Evolutionary conservation across 2,797 vertebrate species (phyloP), one percentile per base, ranked within the genome.

Genomic region (Luscinia luscinia): DNA sequence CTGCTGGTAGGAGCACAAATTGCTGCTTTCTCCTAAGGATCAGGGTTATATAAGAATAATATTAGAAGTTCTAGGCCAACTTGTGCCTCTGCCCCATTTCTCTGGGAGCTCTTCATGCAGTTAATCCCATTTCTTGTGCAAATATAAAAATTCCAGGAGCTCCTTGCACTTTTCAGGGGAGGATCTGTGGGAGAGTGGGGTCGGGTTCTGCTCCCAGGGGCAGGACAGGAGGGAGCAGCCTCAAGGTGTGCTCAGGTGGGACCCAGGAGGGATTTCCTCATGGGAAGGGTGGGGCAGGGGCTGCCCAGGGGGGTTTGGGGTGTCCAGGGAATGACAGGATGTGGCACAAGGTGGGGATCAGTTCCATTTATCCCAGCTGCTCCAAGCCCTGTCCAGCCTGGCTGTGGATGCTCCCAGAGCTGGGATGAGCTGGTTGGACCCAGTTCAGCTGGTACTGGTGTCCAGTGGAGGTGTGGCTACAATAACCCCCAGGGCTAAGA

Each of bases 1-100:
- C 95, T 99, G 66, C 98, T 98, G 99, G 99, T 99, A 96, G 45
- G 97, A 87, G 22, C 18, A 3, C 17, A 54, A 4, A 15, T 15
- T 36, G 32, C 0, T 55, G 54, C 36, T 75, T 26, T 9, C 22
- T 79, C 55, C 14, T 51, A 20, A 59, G 32, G 20, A 48, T 15
- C 11, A 9, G 49, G 27, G 24, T 83, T 87, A 41, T 12, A 0
- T 52, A 22, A 55, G 32, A 55, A n/a, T 12, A 24, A 26, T 14
- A 20, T 9, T 48, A n/a, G 2, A 16, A 81, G 1, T 30, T 24
- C 15, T 8, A 23, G 64, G 20, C 38, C 66, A 45, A 12, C 13
- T 70, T 58, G n/a, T 75, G 43, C 32, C 49, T 64, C 57, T 78
- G 61, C 24, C 64, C 63, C 9, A 0, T 68, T 88, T 70, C 73